A percentile compares a stretch with the other conserved stretches of the same genome.
phyloP scores from a whole-genome alignment of 2,113 vertebrate genomes.

The Lepus timidus region DNA sequence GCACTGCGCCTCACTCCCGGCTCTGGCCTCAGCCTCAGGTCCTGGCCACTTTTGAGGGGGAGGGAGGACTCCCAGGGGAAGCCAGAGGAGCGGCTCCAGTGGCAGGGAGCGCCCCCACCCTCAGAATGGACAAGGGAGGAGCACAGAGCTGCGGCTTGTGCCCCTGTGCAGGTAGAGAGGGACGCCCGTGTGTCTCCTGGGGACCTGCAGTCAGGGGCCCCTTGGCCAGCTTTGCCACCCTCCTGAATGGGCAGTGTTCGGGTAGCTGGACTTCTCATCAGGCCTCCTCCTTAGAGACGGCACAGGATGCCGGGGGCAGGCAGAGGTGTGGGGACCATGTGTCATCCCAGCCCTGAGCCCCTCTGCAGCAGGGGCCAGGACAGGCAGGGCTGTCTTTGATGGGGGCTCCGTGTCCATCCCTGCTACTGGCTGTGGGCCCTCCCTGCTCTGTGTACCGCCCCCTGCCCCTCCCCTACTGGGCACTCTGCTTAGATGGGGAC shows the following conservation, averaged over 20 bases:
- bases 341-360: neutral
- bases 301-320: accelerated
- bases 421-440: neutral
- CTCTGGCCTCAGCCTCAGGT: neutral
- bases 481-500: neutral
- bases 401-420: neutral
- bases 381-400: neutral
- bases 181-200: accelerated
- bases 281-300: neutral
- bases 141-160: neutral
- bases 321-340: accelerated
- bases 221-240: neutral
- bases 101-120: neutral
- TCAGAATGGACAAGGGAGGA: neutral
- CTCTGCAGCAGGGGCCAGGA: neutral
- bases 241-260: neutral
- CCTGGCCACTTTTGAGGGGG: neutral
- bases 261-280: neutral
- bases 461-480: too few relatives aligned
- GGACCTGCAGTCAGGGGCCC: neutral
- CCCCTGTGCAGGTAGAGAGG: too few relatives aligned
- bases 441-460: neutral
- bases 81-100: neutral
- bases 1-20: too few relatives aligned
- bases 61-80: accelerated